Base-by-base conservation (phyloP, 2,113 vertebrate genomes). In the Phalacrocorax pelagicus region DNA sequence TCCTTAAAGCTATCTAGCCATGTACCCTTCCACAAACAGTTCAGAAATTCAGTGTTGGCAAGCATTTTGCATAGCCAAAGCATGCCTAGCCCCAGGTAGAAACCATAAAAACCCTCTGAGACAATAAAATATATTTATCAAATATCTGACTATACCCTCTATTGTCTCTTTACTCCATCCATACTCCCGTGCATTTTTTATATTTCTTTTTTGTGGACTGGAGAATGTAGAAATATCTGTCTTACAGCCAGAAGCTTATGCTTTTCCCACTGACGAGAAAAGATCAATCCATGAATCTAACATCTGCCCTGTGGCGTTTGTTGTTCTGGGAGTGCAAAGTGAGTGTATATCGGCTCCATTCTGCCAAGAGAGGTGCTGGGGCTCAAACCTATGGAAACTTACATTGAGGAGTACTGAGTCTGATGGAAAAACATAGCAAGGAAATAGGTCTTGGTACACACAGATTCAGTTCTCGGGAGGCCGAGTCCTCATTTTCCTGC, bases 261-360 rank as follows among this genome's bases (percentile, higher is more conserved):
- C 38, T 82, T 87, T 89, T 77, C 38, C 49, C 8, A n/a, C 62
- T 6, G 9, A 57, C 29, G 38, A 80, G 42, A 49, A 77, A 79
- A 93, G 81, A 75, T 18, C 24, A 54, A 4, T 32, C 42, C 26
- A 29, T 21, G 38, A 40, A 67, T 44, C 55, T 46, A 82, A 71
- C 26, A 85, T 38, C 17, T 72, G 16, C 14, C 15, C 42, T 69
- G 49, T 36, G 75, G 32, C 1, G 4, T 61, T 67, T 44, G 52
- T 55, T 81, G 44, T 57, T 93, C 74, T 81, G 81, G 34, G 92
- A 62, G 42, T 11, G 23, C 36, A 83, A 38, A 77, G 38, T 29
- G 20, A 69, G 16, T 0, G 0, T 38, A 46, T 38, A 46, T 61
- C 3, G 0, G 24, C 49, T 88, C 61, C 24, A 6, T 61, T 79